Conservation (phyloP, 1,140 invertebrate genomes). For the Neuroterus valhalla region DNA sequence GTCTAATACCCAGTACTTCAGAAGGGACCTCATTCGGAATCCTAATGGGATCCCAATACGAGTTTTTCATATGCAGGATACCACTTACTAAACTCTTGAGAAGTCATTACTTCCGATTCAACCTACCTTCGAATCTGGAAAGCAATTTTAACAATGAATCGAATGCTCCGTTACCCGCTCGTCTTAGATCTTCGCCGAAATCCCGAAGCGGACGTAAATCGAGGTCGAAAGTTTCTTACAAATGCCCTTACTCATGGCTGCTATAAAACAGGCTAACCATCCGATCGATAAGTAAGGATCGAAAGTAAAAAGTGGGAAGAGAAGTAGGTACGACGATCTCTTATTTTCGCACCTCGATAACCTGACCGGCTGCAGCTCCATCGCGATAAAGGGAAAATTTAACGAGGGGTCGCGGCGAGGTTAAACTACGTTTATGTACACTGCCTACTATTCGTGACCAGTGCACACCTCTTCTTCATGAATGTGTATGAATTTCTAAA, state of each 20-base stretch:
- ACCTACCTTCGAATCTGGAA: not conserved
- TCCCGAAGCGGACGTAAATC: slow-evolving; percentile 19
- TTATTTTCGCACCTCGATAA: slow-evolving; percentile 62
- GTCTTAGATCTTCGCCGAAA: slow-evolving; percentile 20
- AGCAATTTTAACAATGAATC: slow-evolving; percentile 21
- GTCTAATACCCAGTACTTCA: too few relatives aligned
- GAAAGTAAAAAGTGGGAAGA: slow-evolving; percentile 26
- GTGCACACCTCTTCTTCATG: slow-evolving; percentile 23
- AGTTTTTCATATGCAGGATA: too few relatives aligned
- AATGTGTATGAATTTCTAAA: slow-evolving; percentile 25
- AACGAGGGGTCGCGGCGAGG: slow-evolving; percentile 64
- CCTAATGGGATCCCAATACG: too few relatives aligned
- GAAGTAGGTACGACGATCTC: slow-evolving; percentile 47
- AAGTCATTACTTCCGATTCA: too few relatives aligned
- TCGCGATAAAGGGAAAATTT: slow-evolving; percentile 69
- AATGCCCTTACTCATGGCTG: slow-evolving; percentile 9
- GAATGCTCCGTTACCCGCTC: slow-evolving; percentile 21
- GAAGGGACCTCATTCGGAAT: too few relatives aligned
- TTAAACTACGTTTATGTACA: slow-evolving; percentile 61
- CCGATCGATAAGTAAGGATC: slow-evolving; percentile 21
- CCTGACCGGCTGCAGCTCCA: slow-evolving; percentile 52
- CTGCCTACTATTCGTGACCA: slow-evolving; percentile 34
- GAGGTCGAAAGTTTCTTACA: slow-evolving; percentile 28
- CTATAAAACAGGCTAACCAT: slow-evolving; percentile 25
- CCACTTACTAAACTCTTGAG: too few relatives aligned